A percentile compares a stretch with the other conserved stretches of the same genome.
These are phyloP conservation scores for Ptilonorhynchus violaceus DNA, from an alignment of 2,113 vertebrate genomes.

Conservation along the genomic window DNA sequence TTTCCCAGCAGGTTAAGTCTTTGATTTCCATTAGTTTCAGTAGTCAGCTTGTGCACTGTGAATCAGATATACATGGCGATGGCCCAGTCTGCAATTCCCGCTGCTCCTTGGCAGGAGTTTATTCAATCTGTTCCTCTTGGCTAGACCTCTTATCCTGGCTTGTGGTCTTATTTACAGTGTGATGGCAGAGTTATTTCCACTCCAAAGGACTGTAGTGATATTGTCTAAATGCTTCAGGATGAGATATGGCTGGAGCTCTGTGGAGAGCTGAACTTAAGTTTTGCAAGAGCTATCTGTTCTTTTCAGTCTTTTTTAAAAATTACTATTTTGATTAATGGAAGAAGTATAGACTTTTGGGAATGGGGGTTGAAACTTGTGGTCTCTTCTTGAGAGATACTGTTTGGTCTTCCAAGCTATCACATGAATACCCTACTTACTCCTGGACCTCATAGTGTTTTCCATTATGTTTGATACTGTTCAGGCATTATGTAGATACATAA, in stretches of 20 bases:
- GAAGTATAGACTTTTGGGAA: background rate
- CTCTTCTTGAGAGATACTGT: background rate
- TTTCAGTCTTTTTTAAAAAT: background rate
- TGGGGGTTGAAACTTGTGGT: background rate
- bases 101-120: conserved; percentile 27
- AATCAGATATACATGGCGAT: background rate
- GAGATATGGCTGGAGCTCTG: background rate
- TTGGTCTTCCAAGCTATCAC: background rate
- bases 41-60: background rate
- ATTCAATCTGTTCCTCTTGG: conserved; percentile 52
- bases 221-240: background rate
- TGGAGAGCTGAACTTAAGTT: background rate
- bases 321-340: background rate
- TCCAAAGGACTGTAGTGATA: background rate
- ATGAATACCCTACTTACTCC: background rate
- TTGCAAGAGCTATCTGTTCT: background rate
- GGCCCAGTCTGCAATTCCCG: background rate
- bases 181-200: conserved; percentile 15
- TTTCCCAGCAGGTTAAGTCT: background rate
- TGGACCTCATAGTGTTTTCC: background rate
- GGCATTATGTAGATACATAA: background rate
- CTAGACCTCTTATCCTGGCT: conserved; percentile 8
- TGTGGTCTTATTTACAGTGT: background rate
- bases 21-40: background rate
- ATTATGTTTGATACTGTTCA: background rate